A percentile compares a stretch with the other conserved stretches of the same genome.
Conservation (phyloP, 2,797 vertebrate genomes). For the Syngnathus rostellatus region DNA sequence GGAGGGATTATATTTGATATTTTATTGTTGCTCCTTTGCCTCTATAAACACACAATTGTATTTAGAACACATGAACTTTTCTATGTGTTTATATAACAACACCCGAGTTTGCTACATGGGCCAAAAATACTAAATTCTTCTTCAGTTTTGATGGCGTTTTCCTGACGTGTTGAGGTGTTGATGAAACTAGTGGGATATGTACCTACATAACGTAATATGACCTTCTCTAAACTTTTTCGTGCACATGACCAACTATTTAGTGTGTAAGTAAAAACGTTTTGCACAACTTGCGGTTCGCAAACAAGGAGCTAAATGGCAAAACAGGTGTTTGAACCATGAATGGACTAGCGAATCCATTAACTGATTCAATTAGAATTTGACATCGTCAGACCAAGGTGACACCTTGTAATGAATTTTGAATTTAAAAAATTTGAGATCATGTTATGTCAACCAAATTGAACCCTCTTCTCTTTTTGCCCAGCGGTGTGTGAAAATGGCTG, state of each 20-base stretch:
- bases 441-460: neutral
- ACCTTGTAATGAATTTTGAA: too few species aligned
- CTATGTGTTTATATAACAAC: neutral
- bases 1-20: neutral
- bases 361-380: too few species aligned
- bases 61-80: neutral
- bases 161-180: neutral
- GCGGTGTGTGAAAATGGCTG: constrained; percentile 96
- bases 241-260: too few species aligned
- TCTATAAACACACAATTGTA: neutral
- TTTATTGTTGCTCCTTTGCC: neutral
- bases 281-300: too few species aligned
- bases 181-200: neutral
- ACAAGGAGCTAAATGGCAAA: too few species aligned
- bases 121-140: neutral
- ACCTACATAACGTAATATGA: too few species aligned
- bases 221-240: too few species aligned
- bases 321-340: too few species aligned
- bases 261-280: too few species aligned
- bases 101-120: neutral
- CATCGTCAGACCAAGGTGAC: too few species aligned
- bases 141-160: neutral
- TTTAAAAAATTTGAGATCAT: too few species aligned
- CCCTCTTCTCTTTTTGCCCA: constrained; percentile 43
- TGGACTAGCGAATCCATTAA: too few species aligned